A percentile compares a stretch with the other conserved stretches of the same genome.
Conservation (phyloP, 2,113 vertebrate species). For the Pongo pygmaeus region DNA sequence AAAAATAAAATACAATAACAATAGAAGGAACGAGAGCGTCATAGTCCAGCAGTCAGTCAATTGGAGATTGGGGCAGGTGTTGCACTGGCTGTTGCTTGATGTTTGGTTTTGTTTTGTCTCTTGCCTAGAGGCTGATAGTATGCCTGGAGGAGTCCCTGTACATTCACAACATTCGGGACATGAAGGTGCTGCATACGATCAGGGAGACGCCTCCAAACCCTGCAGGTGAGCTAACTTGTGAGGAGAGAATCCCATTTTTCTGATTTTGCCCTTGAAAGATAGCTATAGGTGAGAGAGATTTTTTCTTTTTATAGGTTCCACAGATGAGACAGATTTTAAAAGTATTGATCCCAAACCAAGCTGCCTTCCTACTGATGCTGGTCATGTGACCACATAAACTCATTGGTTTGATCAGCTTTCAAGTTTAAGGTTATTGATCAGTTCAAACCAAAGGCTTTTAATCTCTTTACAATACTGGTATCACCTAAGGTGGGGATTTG, state of each 20-base stretch:
- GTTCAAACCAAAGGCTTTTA: background rate
- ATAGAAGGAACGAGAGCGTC: background rate
- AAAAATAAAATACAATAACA: too few relatives aligned
- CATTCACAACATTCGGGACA: constrained; percentile 99
- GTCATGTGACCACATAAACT: background rate
- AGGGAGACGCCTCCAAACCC: constrained; percentile 98
- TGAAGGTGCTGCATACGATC: constrained; percentile 99
- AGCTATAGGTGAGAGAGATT: background rate
- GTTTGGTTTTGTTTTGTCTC: background rate
- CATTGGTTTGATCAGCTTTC: background rate
- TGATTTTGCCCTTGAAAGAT: background rate
- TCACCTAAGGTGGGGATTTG: background rate
- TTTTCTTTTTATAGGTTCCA: background rate
- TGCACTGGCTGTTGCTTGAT: background rate
- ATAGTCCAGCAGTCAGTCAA: fast-evolving
- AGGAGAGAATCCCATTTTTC: too few relatives aligned
- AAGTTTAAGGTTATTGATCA: background rate
- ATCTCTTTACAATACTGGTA: background rate
- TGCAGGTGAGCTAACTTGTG: constrained; percentile 85
- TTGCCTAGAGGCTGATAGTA: constrained; percentile 94
- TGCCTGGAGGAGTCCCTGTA: constrained; percentile 99
- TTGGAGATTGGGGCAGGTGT: fast-evolving
- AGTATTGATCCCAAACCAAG: background rate
- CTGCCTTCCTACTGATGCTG: background rate
- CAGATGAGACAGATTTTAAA: too few relatives aligned